Base-by-base conservation (phyloP, 2,888 invertebrate species). In the Axea sp. region DNA sequence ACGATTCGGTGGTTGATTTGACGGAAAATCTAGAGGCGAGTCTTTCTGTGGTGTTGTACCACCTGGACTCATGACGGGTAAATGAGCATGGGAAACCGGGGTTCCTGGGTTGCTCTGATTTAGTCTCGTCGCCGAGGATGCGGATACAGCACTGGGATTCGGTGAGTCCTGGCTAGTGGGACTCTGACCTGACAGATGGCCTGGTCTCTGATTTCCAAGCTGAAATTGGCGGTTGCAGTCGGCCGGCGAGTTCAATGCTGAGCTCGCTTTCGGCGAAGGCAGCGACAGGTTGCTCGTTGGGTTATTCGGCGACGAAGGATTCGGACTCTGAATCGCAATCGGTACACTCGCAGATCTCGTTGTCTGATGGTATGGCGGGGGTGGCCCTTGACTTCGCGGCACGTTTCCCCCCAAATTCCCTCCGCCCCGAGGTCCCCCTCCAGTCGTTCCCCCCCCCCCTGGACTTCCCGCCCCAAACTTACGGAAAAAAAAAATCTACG, bases 321-420 rank as follows among this genome's bases (percentile, higher is more conserved):
- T 93, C 6, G 93, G 93, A 80, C 93, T 93, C 82, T 93, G 92
- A 80, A 92, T 90, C 28, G 93, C 92, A 76, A 93, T 93, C 33
- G 93, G 93, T 75, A 93, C 93, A 78, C 93, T 93, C 24, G 93
- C 92, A 57, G 93, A 93, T 69, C 93, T 89, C 60, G 92, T 92
- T 14, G 93, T 92, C 83, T 92, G 93, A 86, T 93, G 93, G 87
- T 93, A 93, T 28, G 93, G 93, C 7, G 94, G 94, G 11, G 94
- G 94, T n/a, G 94, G 94, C 2, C 93, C 93, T 87, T 93, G 93
- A 77, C 90, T 88, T 62, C 91, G 85, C 26, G 90, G 88, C 57
- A 90, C 88, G 19, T 84, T 84, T 35, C 87, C 84, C 14, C 85
- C 82, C 76, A 87, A 79, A 28, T 86, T 83, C 28, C 86, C 80